phyloP scores from a whole-genome alignment of 2,113 vertebrate genomes.

The Aphyosemion australe region DNA sequence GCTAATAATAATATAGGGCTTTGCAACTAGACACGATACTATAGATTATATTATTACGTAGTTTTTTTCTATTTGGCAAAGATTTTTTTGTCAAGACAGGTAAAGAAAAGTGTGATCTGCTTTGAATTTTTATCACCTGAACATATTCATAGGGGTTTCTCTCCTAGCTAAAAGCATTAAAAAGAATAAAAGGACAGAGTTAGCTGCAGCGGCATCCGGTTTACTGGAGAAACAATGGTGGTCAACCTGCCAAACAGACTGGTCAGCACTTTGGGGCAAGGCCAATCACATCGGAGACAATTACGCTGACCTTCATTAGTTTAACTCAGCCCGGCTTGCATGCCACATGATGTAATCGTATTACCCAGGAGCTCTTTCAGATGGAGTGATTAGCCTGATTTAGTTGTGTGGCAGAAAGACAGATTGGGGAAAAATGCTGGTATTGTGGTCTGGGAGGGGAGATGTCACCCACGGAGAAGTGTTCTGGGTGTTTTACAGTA shows the following conservation, averaged over 20 bases:
- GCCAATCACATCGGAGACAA: conserved; percentile 31
- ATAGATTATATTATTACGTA: too few species aligned
- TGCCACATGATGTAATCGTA: conserved; percentile 51
- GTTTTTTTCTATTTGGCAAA: too few species aligned
- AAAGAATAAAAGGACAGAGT: not conserved
- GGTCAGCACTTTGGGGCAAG: conserved; percentile 10
- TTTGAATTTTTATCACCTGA: not conserved
- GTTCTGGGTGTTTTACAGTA: conserved; percentile 23
- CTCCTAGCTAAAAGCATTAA: not conserved
- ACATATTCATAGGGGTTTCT: too few species aligned
- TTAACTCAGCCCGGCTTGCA: conserved; percentile 30
- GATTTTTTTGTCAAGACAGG: too few species aligned
- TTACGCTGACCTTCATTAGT: conserved; percentile 47
- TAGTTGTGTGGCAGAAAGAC: conserved; percentile 44
- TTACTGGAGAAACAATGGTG: conserved; percentile 12
- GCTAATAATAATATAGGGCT: not conserved
- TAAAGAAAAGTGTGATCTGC: not conserved
- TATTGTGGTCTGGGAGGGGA: conserved; percentile 43
- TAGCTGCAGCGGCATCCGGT: not conserved
- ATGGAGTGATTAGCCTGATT: conserved; percentile 43
- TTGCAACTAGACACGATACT: not conserved
- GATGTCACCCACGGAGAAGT: conserved; percentile 23
- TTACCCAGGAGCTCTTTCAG: conserved; percentile 38
- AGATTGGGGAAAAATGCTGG: conserved; percentile 41
- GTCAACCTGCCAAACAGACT: conserved; percentile 21